Evolutionary conservation across 2,797 vertebrate genomes (phyloP).

Genomic region (Ficedula albicollis): DNA sequence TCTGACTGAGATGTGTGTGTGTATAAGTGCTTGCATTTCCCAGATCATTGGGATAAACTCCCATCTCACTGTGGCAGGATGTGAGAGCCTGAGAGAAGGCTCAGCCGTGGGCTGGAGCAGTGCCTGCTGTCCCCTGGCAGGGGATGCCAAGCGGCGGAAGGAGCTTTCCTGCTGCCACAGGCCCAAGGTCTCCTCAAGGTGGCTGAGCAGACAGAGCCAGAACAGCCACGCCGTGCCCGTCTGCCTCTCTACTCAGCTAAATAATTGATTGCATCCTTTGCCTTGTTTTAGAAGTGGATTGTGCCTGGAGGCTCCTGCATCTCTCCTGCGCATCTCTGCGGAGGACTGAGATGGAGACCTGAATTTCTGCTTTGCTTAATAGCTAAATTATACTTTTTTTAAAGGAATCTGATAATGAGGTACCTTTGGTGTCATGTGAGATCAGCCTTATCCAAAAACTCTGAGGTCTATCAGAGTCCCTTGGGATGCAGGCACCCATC

Average conservation of each 20-base stretch:
- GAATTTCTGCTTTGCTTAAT: neutral
- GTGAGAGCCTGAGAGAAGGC: neutral
- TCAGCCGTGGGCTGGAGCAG: neutral
- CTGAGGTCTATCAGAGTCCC: neutral
- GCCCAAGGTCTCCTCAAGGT: conserved; percentile 38
- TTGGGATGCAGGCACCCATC: neutral
- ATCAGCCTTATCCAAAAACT: neutral
- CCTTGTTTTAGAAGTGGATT: neutral
- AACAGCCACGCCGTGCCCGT: neutral
- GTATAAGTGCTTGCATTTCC: neutral
- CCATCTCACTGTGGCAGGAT: rapidly evolving
- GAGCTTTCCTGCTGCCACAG: neutral
- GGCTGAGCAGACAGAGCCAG: conserved; percentile 5
- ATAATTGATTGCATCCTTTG: conserved; percentile 3
- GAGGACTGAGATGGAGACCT: neutral
- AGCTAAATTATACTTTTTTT: neutral
- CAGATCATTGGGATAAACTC: neutral
- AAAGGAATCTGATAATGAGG: neutral
- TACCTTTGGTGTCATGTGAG: neutral
- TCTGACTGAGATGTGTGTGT: neutral
- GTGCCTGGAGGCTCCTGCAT: neutral
- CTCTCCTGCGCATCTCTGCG: neutral
- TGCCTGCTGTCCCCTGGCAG: rapidly evolving
- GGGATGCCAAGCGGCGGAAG: rapidly evolving
- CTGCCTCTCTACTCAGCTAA: neutral